phyloP scores from a whole-genome alignment of 2,113 vertebrate species.

The Condylura cristata region DNA sequence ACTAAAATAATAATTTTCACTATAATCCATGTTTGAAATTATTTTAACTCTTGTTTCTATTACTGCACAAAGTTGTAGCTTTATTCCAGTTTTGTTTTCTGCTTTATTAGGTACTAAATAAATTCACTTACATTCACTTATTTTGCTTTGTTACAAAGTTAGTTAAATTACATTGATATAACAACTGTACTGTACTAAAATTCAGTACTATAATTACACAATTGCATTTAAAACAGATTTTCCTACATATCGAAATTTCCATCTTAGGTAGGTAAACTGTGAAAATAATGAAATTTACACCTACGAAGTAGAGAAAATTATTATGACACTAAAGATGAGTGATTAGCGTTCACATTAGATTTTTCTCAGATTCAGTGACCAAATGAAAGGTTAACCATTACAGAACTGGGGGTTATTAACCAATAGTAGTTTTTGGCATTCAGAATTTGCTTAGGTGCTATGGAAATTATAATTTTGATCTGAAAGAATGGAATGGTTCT shows the following conservation, averaged over 20 bases:
- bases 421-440: background rate
- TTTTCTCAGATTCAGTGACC: background rate
- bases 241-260: background rate
- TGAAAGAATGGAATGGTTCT: slow-evolving; percentile 28
- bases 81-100: slow-evolving; percentile 1
- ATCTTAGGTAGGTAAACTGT: background rate
- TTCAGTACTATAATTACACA: too few relatives aligned
- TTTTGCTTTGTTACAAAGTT: slow-evolving; percentile 36
- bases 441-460: background rate
- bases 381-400: background rate
- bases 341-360: background rate
- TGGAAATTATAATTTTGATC: slow-evolving; percentile 30
- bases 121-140: slow-evolving; percentile 33
- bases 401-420: background rate
- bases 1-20: slow-evolving; percentile 43
- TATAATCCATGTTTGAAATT: background rate
- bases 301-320: background rate
- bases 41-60: background rate
- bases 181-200: too few relatives aligned
- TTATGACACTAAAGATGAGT: slow-evolving; percentile 11
- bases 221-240: background rate
- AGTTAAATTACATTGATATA: background rate
- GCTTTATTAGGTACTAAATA: slow-evolving; percentile 8
- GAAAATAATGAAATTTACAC: slow-evolving; percentile 36
- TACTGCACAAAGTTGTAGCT: background rate